Base-by-base conservation (phyloP, 2,797 vertebrate species). In the Apogon hyalosoma region DNA sequence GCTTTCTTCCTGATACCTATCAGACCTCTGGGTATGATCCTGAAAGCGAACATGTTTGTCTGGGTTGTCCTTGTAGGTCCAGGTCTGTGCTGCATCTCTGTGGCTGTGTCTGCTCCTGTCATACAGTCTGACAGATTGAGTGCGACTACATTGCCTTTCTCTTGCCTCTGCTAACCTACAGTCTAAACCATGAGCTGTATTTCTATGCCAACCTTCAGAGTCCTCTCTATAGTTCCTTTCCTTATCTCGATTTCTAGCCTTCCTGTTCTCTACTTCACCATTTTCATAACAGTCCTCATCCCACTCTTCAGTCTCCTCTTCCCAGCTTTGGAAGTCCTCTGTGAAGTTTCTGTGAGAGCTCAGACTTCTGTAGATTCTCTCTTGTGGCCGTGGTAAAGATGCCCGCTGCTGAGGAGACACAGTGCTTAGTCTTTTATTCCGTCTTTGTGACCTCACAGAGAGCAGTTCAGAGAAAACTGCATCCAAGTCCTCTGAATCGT, bases 1-100 rank as follows among this genome's bases (percentile, higher is more conserved):
- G 74, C 75, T 41, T 31, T 76, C 51, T 13, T 19, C 57, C 52
- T 55, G 80, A 55, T 52, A 75, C 64, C 56, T 68, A 51, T 38
- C 42, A 4, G 43, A 46, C 5, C 36, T 50, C 18, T 67, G 62
- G 40, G 48, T 19, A 31, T 91, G 79, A 0, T 93, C 92, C 51
- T 75, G 86, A 59, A 95, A 95, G 70, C 21, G 92, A 18, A 95
- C 94, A 14, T 48, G 93, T 80, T 90, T 92, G 70, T 91, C 86
- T 2, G 79, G 52, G 48, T 56, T 83, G 51, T 90, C 87, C 71
- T 48, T 73, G n/a, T 28, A 80, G 52, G 74, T 85, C 88, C 88
- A 90, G 9, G 88, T 90, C 47, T 86, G 83, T 0, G 62, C 45
- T 1, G 79, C 47, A 24, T 85, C 85, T 64, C 63, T 45, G 58